These are phyloP conservation scores for Cremastinae sp. DNA, from an alignment of 2,888 invertebrate species.

Conservation along the genomic window DNA sequence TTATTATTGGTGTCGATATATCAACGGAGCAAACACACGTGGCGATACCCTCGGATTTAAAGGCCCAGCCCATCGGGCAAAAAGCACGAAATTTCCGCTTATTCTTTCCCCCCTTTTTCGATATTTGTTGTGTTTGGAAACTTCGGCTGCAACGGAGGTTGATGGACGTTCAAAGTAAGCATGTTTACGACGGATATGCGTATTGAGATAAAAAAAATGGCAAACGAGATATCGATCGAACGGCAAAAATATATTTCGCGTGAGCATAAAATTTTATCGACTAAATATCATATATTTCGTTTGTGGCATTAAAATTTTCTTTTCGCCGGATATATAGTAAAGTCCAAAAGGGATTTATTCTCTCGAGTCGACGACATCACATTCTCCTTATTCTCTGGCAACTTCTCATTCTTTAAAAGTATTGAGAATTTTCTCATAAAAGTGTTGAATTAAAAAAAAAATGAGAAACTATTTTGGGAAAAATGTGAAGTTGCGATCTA, in stretches of 20 bases:
- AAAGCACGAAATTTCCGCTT: too few species aligned
- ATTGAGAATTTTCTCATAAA: too few species aligned
- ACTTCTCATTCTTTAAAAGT: too few species aligned
- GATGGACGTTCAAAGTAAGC: neutral
- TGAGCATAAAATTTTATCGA: conserved; percentile 67
- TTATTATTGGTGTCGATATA: too few species aligned
- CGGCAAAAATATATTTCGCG: conserved; percentile 15
- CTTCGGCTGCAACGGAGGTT: neutral
- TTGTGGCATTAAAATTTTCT: conserved; percentile 58
- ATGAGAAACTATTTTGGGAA: too few species aligned
- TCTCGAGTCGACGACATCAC: neutral
- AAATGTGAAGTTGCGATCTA: neutral
- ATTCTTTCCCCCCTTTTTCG: too few species aligned
- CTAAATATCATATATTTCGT: conserved; percentile 68
- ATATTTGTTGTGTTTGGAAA: too few species aligned
- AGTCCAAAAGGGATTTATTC: neutral
- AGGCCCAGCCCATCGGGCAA: too few species aligned
- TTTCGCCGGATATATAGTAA: conserved; percentile 55
- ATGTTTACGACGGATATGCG: neutral
- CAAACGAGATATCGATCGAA: conserved; percentile 1
- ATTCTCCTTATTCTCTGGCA: too few species aligned
- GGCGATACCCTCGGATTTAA: too few species aligned
- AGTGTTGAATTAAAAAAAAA: too few species aligned
- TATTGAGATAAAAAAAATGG: conserved; percentile 7
- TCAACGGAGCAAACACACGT: too few species aligned